Percentiles rank a stretch among this genome's conserved stretches.
Evolutionary conservation across 2,888 invertebrate genomes (phyloP).

Genomic region (Cerceris ruficornis): DNA sequence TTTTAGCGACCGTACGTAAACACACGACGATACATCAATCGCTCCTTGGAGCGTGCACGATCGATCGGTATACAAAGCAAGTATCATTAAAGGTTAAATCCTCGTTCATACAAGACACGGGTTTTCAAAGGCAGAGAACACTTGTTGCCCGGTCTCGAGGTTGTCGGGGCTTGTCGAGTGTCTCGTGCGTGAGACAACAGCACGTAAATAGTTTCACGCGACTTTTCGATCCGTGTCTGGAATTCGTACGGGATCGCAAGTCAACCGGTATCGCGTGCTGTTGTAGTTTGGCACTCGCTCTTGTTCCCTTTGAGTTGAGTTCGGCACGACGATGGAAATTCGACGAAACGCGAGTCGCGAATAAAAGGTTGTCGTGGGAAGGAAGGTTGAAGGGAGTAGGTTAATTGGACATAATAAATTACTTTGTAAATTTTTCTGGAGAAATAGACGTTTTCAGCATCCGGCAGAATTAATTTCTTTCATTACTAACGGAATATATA

Average conservation of each 20-base stretch:
- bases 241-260: constrained; percentile 31
- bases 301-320: not conserved
- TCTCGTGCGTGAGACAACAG: constrained; percentile 65
- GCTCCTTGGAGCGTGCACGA: constrained; percentile 11
- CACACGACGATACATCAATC: constrained; percentile 17
- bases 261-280: constrained; percentile 34
- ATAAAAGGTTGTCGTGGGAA: too few species aligned
- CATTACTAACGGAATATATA: too few species aligned
- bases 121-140: constrained; percentile 50
- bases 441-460: too few species aligned
- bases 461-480: too few species aligned
- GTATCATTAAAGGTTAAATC: constrained; percentile 31
- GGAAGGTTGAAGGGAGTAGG: too few species aligned
- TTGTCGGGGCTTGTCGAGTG: constrained; percentile 47
- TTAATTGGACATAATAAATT: too few species aligned
- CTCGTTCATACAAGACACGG: constrained; percentile 36
- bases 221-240: constrained; percentile 45
- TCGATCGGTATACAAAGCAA: constrained; percentile 16
- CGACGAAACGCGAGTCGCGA: not conserved
- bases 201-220: constrained; percentile 59
- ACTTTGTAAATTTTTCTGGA: too few species aligned
- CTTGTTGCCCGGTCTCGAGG: constrained; percentile 62
- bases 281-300: not conserved
- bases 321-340: not conserved
- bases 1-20: constrained; percentile 35